phyloP scores from a whole-genome alignment of 2,113 vertebrate species.

The Oncorhynchus tshawytscha region DNA sequence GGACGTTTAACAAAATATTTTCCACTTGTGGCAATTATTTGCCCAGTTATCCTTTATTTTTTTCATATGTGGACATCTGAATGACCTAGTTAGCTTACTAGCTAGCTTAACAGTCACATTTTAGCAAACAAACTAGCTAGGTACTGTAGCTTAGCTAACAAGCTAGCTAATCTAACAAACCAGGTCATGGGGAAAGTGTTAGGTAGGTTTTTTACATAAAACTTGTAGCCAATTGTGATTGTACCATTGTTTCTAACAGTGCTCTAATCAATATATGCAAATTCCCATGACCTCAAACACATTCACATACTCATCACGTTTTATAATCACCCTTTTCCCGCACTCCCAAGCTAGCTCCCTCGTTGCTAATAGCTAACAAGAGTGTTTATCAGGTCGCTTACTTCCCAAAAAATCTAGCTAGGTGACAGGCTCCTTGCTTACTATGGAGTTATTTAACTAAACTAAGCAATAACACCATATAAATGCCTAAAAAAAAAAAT shows the following conservation, averaged over 20 bases:
- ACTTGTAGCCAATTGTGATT: too few species aligned
- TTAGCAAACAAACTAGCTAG: background rate
- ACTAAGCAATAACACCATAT: background rate
- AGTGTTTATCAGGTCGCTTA: constrained; percentile 64
- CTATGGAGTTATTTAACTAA: background rate
- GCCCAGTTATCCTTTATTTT: too few species aligned
- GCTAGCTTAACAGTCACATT: too few species aligned
- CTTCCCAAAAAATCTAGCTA: constrained; percentile 62
- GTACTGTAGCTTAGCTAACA: background rate
- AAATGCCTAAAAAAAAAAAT: background rate
- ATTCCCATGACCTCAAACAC: background rate
- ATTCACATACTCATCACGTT: background rate
- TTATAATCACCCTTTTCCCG: constrained; percentile 5
- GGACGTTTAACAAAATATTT: too few species aligned
- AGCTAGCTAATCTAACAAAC: background rate
- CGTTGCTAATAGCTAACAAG: constrained; percentile 8
- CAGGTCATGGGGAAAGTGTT: background rate
- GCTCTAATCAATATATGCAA: background rate
- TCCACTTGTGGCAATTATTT: too few species aligned
- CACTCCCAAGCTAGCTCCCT: constrained; percentile 8
- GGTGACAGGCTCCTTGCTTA: constrained; percentile 7
- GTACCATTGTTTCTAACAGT: too few species aligned
- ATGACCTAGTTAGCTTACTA: constrained; percentile 1
- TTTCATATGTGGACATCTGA: too few species aligned
- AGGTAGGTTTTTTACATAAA: background rate